phyloP scores from a whole-genome alignment of 2,888 invertebrate genomes.

The Dynastes maya region DNA sequence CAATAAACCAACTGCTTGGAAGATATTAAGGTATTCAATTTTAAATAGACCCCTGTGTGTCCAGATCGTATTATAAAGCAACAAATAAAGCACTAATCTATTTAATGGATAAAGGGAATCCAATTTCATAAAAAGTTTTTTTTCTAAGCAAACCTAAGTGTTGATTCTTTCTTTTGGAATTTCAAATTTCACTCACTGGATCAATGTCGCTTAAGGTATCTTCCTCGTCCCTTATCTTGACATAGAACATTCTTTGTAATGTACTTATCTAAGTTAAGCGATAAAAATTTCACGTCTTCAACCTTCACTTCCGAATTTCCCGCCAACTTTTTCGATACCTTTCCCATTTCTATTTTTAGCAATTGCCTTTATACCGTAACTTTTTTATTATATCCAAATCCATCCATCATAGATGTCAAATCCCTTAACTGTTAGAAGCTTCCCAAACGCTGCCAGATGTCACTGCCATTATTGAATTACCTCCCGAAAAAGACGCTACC shows the following conservation, averaged over 20 bases:
- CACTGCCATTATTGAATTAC: slow-evolving; percentile 3
- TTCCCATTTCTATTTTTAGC: slow-evolving; percentile 15
- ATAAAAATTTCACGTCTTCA: slow-evolving; percentile 18
- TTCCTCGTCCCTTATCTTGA: not conserved
- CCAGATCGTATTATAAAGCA: too few species aligned
- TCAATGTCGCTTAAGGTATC: too few species aligned
- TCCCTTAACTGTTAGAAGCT: not conserved
- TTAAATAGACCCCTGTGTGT: too few species aligned
- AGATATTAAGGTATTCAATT: too few species aligned
- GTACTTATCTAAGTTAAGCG: slow-evolving; percentile 1
- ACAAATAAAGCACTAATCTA: too few species aligned
- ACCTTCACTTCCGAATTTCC: slow-evolving; percentile 4
- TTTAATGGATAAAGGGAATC: too few species aligned
- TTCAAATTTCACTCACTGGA: too few species aligned
- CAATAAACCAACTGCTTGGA: too few species aligned
- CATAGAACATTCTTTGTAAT: not conserved
- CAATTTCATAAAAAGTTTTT: too few species aligned
- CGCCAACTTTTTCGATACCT: slow-evolving; percentile 18
- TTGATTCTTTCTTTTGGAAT: not conserved
- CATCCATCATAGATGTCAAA: slow-evolving; percentile 18
- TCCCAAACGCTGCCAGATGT: not conserved
- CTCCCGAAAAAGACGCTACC: not conserved
- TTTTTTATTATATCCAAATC: slow-evolving; percentile 26
- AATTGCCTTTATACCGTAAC: slow-evolving; percentile 1
- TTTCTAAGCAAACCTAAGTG: too few species aligned